Base-by-base conservation (phyloP, 2,797 vertebrate genomes). In the Phyllotis vaccarum region DNA sequence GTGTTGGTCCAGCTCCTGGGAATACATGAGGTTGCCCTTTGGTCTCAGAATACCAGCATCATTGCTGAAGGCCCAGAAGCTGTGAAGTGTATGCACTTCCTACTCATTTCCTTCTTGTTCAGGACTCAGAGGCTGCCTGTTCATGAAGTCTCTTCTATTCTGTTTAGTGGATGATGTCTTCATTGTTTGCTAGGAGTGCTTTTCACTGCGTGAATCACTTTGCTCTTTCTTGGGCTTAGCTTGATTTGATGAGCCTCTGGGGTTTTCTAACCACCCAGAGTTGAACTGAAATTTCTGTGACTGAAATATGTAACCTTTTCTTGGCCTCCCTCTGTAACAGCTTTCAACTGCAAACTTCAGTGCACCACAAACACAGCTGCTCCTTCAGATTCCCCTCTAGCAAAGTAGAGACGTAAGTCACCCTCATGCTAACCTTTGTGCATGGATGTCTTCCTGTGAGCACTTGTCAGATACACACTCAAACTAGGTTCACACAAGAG, bases 91-190 rank as follows among this genome's bases (percentile, higher is more conserved):
- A 24, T 0, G 4, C 34, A 1, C 14, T 2, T 3, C 0, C 24
- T 58, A 0, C 24, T 0, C 1, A 0, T 56, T 62, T 64, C 58
- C 4, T 1, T 1, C 21, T 40, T 0, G 3, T 0, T 19, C 37
- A 40, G 8, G 5, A 8, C 10, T 0, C 16, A 5, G 11, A 29
- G 5, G 2, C 70, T 60, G 5, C 7, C 29, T 3, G n/a, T 7
- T 24, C 0, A 76, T 10, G 34, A 58, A 40, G 81, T n/a, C 64
- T 16, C 14, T 2, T 6, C 13, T 52, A 19, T 1, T 52, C 87
- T 66, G 19, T 14, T 60, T 68, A 29, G 2, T 0, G 9, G 46
- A 49, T 49, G 13, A 9, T 21, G 66, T 31, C 86, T 86, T 76
- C 64, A 31, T 72, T 81, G 21, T 29, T 34, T 43, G 3, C 13